A percentile compares a stretch with the other conserved stretches of the same genome.
phyloP scores from a whole-genome alignment of 23 tunicate genomes.

The Pegea sp. region DNA sequence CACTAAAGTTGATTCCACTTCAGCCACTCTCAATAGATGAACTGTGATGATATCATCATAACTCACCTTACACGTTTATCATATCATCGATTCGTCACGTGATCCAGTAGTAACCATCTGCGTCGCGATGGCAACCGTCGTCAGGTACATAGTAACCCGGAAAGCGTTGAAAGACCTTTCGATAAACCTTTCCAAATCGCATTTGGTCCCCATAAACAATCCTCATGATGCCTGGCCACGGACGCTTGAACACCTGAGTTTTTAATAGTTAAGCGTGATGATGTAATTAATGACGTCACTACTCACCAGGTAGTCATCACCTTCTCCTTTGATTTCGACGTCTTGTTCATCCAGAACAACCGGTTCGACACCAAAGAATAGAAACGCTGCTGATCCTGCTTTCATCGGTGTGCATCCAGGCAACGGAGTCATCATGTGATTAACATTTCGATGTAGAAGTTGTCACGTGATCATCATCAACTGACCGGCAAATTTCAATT shows the following conservation, averaged over 20 bases:
- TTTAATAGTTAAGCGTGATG: background rate
- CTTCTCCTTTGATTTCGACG: background rate
- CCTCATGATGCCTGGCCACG: constrained; percentile 7
- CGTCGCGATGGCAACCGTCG: constrained; percentile 7
- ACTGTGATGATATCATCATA: too few relatives aligned
- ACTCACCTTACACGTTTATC: constrained; percentile 5
- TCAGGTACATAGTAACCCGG: background rate
- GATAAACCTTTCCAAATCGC: constrained; percentile 3
- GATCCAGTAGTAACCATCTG: constrained; percentile 9
- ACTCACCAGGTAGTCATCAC: background rate
- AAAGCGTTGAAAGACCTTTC: background rate
- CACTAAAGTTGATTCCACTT: constrained; percentile 3
- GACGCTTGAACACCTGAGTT: background rate
- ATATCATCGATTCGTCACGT: constrained; percentile 8
- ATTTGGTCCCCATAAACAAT: constrained; percentile 5
- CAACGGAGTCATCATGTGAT: background rate
- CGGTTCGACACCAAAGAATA: constrained; percentile 6
- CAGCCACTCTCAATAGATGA: constrained; percentile 8
- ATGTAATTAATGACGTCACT: background rate
- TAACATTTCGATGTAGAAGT: too few relatives aligned
- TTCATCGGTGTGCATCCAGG: constrained; percentile 1
- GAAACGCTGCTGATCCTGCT: constrained; percentile 5
- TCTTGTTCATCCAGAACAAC: background rate
- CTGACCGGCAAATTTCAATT: constrained; percentile 1
- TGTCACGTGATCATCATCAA: too few relatives aligned